A percentile compares a stretch with the other conserved stretches of the same genome.
Conservation (phyloP, 2,113 vertebrate genomes). For the Plecturocebus donacophilus region DNA sequence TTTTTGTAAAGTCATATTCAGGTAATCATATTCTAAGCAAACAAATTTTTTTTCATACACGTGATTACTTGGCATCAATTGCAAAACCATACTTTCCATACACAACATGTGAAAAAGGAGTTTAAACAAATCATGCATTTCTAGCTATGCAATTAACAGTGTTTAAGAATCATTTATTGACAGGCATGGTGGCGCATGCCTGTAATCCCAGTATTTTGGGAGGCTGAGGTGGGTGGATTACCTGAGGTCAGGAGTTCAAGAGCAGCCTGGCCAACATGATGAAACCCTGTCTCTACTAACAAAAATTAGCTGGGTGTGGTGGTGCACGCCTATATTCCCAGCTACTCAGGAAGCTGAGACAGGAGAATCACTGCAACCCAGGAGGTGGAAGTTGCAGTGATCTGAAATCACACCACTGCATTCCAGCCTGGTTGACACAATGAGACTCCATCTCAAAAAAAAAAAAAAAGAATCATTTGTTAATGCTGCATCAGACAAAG, state of each 20-base stretch:
- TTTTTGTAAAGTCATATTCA: slow-evolving; percentile 20
- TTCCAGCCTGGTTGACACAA: neutral
- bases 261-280: neutral
- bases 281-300: neutral
- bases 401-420: neutral
- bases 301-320: neutral
- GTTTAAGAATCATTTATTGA: neutral
- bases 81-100: neutral
- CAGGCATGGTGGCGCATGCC: neutral
- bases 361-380: neutral
- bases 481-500: neutral
- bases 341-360: neutral
- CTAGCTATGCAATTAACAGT: neutral
- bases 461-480: neutral
- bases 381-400: neutral
- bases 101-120: neutral
- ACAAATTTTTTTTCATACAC: neutral
- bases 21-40: neutral
- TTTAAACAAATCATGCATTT: neutral
- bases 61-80: neutral
- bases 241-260: neutral
- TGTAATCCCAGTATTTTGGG: neutral
- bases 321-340: neutral
- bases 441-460: neutral
- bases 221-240: neutral